Conservation (phyloP, 2,113 vertebrate genomes). For the Aspiorhynchus laticeps region DNA sequence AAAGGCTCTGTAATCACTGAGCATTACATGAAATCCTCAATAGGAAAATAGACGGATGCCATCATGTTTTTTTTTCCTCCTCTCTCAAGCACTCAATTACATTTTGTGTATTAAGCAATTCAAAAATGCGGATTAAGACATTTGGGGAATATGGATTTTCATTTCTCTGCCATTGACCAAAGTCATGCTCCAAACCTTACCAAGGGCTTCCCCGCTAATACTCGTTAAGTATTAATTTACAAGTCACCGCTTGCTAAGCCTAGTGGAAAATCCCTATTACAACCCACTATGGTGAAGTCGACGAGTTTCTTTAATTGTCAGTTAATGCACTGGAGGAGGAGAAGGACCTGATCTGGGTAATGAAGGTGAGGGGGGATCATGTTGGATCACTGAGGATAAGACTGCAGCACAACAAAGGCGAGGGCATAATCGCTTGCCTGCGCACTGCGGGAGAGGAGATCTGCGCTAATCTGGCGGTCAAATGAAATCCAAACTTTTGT, state of each 20-base stretch:
- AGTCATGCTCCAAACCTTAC: constrained; percentile 53
- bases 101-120: constrained; percentile 51
- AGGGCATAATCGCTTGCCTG: constrained; percentile 58
- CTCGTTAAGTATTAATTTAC: constrained; percentile 71
- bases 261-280: constrained; percentile 68
- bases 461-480: constrained; percentile 34
- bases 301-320: constrained; percentile 76
- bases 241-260: constrained; percentile 70
- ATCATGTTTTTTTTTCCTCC: neutral
- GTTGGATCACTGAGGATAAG: constrained; percentile 66
- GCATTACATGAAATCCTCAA: neutral
- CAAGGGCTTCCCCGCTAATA: constrained; percentile 55
- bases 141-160: constrained; percentile 62
- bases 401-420: constrained; percentile 63
- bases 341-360: constrained; percentile 55
- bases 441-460: constrained; percentile 16
- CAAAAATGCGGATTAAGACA: constrained; percentile 57
- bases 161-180: constrained; percentile 51
- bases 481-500: constrained; percentile 36
- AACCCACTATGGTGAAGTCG: constrained; percentile 62
- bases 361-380: constrained; percentile 63
- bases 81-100: constrained; percentile 27
- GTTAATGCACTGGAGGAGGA: constrained; percentile 66
- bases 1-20: constrained; percentile 11
- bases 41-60: neutral